Evolutionary conservation across 2,113 vertebrate species (phyloP).

Genomic region (Falco punctatus): DNA sequence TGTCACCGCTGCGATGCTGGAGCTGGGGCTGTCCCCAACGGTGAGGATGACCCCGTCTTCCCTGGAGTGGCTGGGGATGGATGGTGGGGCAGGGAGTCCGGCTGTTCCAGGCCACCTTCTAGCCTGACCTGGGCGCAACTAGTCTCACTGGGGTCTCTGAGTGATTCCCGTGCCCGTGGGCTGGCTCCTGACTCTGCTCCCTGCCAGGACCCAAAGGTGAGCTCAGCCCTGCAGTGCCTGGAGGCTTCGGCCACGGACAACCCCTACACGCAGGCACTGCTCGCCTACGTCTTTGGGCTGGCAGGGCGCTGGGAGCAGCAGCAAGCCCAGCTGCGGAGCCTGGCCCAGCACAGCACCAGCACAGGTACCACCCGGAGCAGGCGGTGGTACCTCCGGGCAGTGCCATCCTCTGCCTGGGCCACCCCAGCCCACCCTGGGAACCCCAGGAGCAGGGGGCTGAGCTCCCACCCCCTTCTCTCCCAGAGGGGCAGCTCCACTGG

Average conservation of each 20-base stretch:
- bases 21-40: background rate
- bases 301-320: background rate
- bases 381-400: rapidly evolving
- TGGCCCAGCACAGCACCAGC: background rate
- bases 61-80: rapidly evolving
- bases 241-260: background rate
- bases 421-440: rapidly evolving
- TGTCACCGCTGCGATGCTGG: background rate
- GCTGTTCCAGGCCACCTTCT: background rate
- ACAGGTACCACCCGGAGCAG: background rate
- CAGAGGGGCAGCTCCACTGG: slow-evolving; percentile 38
- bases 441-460: background rate
- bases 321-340: background rate
- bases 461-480: background rate
- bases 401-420: background rate
- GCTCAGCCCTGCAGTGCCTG: slow-evolving; percentile 39
- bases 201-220: background rate
- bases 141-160: background rate
- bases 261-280: background rate
- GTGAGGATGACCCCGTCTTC: background rate
- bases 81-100: background rate
- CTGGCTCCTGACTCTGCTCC: background rate
- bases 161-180: rapidly evolving
- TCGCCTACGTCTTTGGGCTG: slow-evolving; percentile 23
- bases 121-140: rapidly evolving